Base-by-base conservation (phyloP, 2,888 invertebrate species). In the Masnerella sp. region DNA sequence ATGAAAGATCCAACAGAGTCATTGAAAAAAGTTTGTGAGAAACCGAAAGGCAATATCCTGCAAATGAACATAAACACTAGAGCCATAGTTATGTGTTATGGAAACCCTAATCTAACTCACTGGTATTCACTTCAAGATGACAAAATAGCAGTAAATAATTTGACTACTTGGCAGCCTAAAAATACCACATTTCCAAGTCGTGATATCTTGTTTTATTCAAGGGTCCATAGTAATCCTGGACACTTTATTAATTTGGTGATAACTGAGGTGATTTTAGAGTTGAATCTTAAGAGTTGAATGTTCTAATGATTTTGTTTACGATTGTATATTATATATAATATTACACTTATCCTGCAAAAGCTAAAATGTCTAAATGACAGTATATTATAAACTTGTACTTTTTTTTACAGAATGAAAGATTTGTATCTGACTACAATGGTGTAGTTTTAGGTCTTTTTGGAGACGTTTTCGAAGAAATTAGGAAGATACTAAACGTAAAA, bases 231-330 rank as follows among this genome's bases (percentile, higher is more conserved):
- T 2, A 15, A 52, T 11, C 28, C 52, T 7, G 40, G 28, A 28
- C 28, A 17, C 7, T 2, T 15, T 15, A 15, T 40, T 17, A 52
- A 52, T 28, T 4, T 40, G 0, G 17, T 52, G 5, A 17, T 52
- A n/a, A 52, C 38, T n/a, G 52, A 52, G 28, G 52, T 52, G 38
- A 25, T 11, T 32, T n/a, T n/a, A n/a, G n/a, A n/a, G n/a, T n/a
- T n/a, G n/a, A n/a, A n/a, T n/a, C n/a, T n/a, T n/a, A n/a, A n/a
- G n/a, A n/a, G n/a, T n/a, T n/a, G n/a, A n/a, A n/a, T 14, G 5
- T 47, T 9, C 5, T 14, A 36, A 12, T 12, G 11, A 40, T 9
- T 40, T 20, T 42, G 20, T 5, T 18, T 1, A 11, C n/a, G n/a
- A n/a, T n/a, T n/a, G n/a, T 18, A 38, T 15, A 38, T 22, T 11